These are phyloP conservation scores for Drosophila tripunctata DNA, from an alignment of 2,888 invertebrate genomes.

Conservation along the genomic window DNA sequence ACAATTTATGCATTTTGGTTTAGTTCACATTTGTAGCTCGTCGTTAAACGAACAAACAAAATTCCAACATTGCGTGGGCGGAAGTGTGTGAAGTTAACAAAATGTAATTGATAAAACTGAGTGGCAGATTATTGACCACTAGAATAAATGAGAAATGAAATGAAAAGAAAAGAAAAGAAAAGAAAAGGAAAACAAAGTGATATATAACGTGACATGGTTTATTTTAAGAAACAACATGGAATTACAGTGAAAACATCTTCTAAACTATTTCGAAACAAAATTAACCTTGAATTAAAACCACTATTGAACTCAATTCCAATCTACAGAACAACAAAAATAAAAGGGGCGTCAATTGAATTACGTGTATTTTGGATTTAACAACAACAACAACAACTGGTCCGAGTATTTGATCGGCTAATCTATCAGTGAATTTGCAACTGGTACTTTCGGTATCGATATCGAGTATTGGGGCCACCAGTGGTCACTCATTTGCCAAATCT, in stretches of 20 bases:
- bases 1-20: conserved; percentile 47
- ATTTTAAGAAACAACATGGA: not conserved
- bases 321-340: conserved; percentile 7
- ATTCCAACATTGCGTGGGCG: conserved; percentile 48
- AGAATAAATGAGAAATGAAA: too few relatives aligned
- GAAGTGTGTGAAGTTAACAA: conserved; percentile 54
- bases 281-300: conserved; percentile 52
- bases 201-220: not conserved
- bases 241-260: not conserved
- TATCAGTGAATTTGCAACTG: conserved; percentile 15
- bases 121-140: conserved; percentile 27
- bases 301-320: conserved; percentile 40
- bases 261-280: not conserved
- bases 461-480: conserved; percentile 54
- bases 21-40: conserved; percentile 61
- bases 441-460: conserved; percentile 23
- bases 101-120: conserved; percentile 49
- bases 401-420: conserved; percentile 43
- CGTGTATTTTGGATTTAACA: conserved; percentile 27
- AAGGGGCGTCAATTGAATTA: conserved; percentile 67
- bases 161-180: conserved; percentile 1
- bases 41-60: conserved; percentile 39
- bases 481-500: conserved; percentile 62
- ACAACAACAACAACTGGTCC: not conserved
- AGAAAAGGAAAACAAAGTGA: not conserved